Conservation (phyloP, 2,888 invertebrate species). For the Lasius fuliginosus region DNA sequence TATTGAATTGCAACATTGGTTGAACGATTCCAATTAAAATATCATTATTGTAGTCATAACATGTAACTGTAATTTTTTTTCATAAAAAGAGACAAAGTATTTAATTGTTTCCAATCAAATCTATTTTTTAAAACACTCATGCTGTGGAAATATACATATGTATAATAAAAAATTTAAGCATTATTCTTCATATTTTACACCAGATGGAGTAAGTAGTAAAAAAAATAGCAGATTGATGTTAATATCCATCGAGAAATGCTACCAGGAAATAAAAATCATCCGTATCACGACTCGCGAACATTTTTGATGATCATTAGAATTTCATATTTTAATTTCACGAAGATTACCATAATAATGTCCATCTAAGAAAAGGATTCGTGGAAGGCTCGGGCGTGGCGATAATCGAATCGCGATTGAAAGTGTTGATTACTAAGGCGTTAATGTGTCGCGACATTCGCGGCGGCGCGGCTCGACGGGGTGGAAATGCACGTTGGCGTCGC, state of each 20-base stretch:
- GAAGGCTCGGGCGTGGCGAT: neutral
- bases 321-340: neutral
- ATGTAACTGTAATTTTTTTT: neutral
- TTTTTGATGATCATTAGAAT: neutral
- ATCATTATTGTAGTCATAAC: neutral
- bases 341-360: too few species aligned
- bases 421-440: constrained; percentile 34
- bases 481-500: constrained; percentile 26
- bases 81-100: neutral
- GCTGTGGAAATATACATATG: neutral
- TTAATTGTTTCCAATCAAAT: neutral
- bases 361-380: neutral
- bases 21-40: constrained; percentile 13
- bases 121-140: neutral
- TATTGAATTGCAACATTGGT: neutral
- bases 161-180: neutral
- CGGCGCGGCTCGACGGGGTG: constrained; percentile 7
- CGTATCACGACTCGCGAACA: neutral
- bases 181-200: neutral
- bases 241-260: neutral
- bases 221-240: neutral
- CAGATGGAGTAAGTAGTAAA: neutral
- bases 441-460: constrained; percentile 15
- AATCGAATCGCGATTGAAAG: constrained; percentile 39
- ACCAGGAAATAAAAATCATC: neutral